These are phyloP conservation scores for Eucriotettix oculatus DNA, from an alignment of 2,888 invertebrate genomes.

Conservation along the genomic window DNA sequence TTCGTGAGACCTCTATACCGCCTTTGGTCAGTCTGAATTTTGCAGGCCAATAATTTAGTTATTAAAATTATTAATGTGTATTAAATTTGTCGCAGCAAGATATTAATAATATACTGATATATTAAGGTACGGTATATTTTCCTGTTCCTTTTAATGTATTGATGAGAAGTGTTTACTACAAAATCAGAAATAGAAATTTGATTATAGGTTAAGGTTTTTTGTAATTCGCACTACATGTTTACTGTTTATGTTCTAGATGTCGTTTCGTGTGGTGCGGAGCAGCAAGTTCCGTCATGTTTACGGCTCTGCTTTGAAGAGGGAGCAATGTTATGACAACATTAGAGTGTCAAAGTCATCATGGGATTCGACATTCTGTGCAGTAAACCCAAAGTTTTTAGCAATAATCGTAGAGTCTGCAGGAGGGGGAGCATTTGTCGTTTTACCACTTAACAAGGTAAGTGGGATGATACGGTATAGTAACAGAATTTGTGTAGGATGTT, in stretches of 20 bases:
- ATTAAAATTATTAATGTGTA: not conserved
- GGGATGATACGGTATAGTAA: too few relatives aligned
- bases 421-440: slow-evolving; percentile 88
- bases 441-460: slow-evolving; percentile 78
- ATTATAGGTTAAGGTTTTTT: not conserved
- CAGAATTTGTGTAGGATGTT: too few relatives aligned
- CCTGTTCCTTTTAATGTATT: too few relatives aligned
- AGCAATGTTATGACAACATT: slow-evolving; percentile 95
- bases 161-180: too few relatives aligned
- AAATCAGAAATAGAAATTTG: too few relatives aligned
- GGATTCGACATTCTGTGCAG: slow-evolving; percentile 96
- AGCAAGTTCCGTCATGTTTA: slow-evolving; percentile 97
- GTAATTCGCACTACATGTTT: too few relatives aligned
- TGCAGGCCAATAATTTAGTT: not conserved
- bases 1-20: slow-evolving; percentile 3
- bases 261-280: slow-evolving; percentile 90
- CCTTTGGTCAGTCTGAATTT: not conserved
- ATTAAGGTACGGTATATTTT: too few relatives aligned
- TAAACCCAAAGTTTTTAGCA: slow-evolving; percentile 94
- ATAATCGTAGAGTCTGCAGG: slow-evolving; percentile 95
- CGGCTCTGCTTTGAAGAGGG: slow-evolving; percentile 80
- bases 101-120: too few relatives aligned
- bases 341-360: slow-evolving; percentile 94
- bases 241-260: slow-evolving; percentile 37
- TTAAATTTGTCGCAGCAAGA: too few relatives aligned